phyloP scores from a whole-genome alignment of 1,140 invertebrate genomes.

The Drosophila subobscura region DNA sequence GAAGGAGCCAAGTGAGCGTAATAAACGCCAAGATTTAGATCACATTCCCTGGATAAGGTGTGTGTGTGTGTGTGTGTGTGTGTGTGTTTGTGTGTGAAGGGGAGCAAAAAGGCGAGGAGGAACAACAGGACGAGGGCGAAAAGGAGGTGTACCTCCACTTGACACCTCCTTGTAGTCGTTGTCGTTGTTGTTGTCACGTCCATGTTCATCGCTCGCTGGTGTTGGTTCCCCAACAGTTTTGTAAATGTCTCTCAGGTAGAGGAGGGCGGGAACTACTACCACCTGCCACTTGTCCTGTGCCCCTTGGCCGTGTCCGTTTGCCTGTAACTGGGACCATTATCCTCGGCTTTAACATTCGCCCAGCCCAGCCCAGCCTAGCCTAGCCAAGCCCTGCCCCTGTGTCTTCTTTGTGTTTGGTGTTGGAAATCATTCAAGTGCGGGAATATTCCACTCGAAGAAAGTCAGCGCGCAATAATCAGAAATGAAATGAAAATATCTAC shows the following conservation, averaged over 20 bases:
- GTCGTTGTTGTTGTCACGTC: slow-evolving; percentile 39
- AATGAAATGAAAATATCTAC: no score
- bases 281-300: neutral
- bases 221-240: slow-evolving; percentile 2
- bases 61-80: slow-evolving; percentile 1
- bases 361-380: no score
- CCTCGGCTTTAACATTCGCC: neutral
- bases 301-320: slow-evolving; percentile 20
- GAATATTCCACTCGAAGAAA: no score
- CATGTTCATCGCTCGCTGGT: slow-evolving; percentile 28
- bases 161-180: slow-evolving; percentile 7
- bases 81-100: neutral
- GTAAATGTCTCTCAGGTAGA: no score
- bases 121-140: neutral
- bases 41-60: slow-evolving; percentile 35
- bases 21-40: slow-evolving; percentile 74
- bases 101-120: neutral
- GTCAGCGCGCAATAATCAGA: no score
- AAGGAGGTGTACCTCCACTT: slow-evolving; percentile 1
- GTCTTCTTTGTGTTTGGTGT: no score
- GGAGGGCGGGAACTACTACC: no score
- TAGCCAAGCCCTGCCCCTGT: no score
- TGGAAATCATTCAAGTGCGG: slow-evolving; percentile 20
- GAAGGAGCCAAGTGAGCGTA: slow-evolving; percentile 71
- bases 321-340: slow-evolving; percentile 21